Percentiles rank a stretch among this genome's conserved stretches.
Conservation (phyloP, 2,797 vertebrate species). For the Labeo calbasu region DNA sequence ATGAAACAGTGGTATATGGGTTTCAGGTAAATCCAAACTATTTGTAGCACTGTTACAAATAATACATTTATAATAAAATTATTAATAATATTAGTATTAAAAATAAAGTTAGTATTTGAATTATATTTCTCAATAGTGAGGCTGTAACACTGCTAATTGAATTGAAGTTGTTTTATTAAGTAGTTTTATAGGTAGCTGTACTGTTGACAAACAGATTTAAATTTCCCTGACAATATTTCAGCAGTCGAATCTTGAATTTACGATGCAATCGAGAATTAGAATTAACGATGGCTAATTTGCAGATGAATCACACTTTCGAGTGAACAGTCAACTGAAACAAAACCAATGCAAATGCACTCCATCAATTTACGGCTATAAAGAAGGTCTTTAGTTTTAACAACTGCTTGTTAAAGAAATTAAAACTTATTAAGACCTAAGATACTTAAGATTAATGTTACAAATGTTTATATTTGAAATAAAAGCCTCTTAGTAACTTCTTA, state of each 20-base stretch:
- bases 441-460: background rate
- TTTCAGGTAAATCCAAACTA: background rate
- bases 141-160: background rate
- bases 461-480: background rate
- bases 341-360: background rate
- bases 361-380: background rate
- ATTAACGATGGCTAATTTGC: background rate
- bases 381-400: background rate
- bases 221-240: background rate
- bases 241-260: background rate
- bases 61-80: background rate
- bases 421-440: background rate
- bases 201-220: background rate
- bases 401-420: background rate
- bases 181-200: background rate
- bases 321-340: background rate
- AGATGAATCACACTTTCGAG: background rate
- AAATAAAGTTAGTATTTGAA: background rate
- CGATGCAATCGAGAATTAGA: background rate
- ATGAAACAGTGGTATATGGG: background rate
- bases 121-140: background rate
- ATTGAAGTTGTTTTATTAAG: background rate
- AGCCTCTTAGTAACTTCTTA: background rate
- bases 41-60: background rate
- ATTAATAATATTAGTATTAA: background rate